Percentiles rank a stretch among this genome's conserved stretches.
Evolutionary conservation across 2,888 invertebrate genomes (phyloP).

Genomic region (Strigamia crassipes): DNA sequence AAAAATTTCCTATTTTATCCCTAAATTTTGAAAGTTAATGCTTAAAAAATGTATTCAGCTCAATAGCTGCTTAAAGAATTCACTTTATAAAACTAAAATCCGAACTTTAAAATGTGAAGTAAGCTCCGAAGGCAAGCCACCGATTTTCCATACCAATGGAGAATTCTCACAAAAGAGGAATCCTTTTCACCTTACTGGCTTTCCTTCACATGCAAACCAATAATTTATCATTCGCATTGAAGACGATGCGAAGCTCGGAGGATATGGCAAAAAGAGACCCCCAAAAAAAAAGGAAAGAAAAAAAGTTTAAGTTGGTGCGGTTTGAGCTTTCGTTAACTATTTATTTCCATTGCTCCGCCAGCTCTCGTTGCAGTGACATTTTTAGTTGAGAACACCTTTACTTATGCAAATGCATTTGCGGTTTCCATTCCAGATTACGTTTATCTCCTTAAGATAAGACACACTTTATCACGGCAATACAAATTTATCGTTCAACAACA

Average conservation of each 20-base stretch:
- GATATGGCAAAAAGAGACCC: too few species aligned
- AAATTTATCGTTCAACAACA: background rate
- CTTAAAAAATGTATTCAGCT: too few species aligned
- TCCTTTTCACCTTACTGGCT: background rate
- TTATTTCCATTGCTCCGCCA: background rate
- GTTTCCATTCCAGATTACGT: slow-evolving; percentile 10
- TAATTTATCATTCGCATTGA: background rate
- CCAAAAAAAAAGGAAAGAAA: background rate
- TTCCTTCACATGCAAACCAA: slow-evolving; percentile 2
- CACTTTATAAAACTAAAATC: background rate
- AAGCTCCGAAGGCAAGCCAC: background rate
- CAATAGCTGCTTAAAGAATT: background rate
- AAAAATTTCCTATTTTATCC: too few species aligned
- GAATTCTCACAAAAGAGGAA: background rate
- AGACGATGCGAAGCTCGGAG: background rate
- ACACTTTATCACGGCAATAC: slow-evolving; percentile 3
- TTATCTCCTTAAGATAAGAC: slow-evolving; percentile 1
- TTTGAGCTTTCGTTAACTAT: background rate
- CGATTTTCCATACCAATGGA: slow-evolving; percentile 10
- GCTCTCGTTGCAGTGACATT: background rate
- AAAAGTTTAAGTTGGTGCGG: background rate
- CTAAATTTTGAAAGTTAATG: too few species aligned
- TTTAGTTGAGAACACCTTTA: background rate
- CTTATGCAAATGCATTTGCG: background rate
- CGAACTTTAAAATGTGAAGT: background rate